Base-by-base conservation (phyloP, 2,797 vertebrate genomes). In the Pogonophryne albipinna region DNA sequence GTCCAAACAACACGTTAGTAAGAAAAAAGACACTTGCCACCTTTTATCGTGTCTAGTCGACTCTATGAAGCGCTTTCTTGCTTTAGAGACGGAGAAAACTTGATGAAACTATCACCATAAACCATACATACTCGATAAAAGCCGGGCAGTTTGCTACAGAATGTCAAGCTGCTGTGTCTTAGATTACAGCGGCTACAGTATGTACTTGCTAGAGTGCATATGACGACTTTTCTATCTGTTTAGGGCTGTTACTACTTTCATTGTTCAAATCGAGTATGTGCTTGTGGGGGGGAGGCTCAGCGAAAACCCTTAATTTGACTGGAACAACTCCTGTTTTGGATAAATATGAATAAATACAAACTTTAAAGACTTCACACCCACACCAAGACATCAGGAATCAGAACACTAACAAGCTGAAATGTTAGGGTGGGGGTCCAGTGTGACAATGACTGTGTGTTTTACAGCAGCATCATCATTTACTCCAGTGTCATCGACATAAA, bases 331-430 rank as follows among this genome's bases (percentile, higher is more conserved):
- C 17, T 3, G 53, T 63, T 66, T 76, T 20, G n/a, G 66, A 88
- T 85, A 88, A 89, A 85, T 85, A 85, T 72, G 74, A 84, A 89
- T 89, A 87, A 84, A 69, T 52, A 50, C 15, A 80, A 13, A 38
- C 44, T 45, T 42, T 23, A 62, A 76, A 79, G 66, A 82, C 47
- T 15, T 53, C 50, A 74, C 66, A 68, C 74, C 72, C 55, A 73
- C 50, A 53, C 34, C 59, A 68, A 77, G 3, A 81, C 49, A 1
- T 41, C 17, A 44, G n/a, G 0, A 72, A 59, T 62, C 23, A 63
- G 70, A 80, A 64, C 59, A 72, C 19, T 0, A 34, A 62, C 27
- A 14, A 62, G 70, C 61, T 69, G 70, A 81, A 87, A 84, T 66
- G 71, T 19, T 34, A 53, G 50, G 52, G 2, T 19, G 46, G 11